Evolutionary conservation across 1,140 invertebrate species (phyloP).

Genomic region (Danaus melanippus): DNA sequence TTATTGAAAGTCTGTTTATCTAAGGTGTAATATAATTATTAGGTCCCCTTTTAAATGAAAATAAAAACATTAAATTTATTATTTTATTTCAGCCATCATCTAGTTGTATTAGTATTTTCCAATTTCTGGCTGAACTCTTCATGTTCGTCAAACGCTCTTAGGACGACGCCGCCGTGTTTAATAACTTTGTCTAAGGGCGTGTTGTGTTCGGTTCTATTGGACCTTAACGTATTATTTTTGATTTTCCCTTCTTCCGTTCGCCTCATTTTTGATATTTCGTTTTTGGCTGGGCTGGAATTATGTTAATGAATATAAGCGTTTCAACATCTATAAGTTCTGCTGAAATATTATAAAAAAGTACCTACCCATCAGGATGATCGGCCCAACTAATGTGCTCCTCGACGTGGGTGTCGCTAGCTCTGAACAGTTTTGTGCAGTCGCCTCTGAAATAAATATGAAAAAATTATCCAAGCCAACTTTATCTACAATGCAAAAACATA

Average conservation of each 20-base stretch:
- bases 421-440: slow-evolving; percentile 38
- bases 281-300: slow-evolving; percentile 26
- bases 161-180: slow-evolving; percentile 26
- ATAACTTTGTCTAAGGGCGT: slow-evolving; percentile 22
- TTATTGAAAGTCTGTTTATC: too few species aligned
- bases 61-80: too few species aligned
- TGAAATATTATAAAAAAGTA: background rate
- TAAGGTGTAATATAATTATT: too few species aligned
- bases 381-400: slow-evolving; percentile 40
- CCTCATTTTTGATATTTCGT: slow-evolving; percentile 24
- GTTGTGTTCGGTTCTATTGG: background rate
- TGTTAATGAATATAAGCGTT: too few species aligned
- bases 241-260: slow-evolving; percentile 18
- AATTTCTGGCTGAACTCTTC: background rate
- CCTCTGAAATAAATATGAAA: slow-evolving; percentile 24
- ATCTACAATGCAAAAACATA: too few species aligned
- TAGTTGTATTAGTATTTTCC: slow-evolving; percentile 1
- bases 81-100: too few species aligned
- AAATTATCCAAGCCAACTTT: too few species aligned
- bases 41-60: too few species aligned
- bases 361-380: slow-evolving; percentile 47
- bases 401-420: slow-evolving; percentile 32
- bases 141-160: slow-evolving; percentile 18
- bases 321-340: background rate
- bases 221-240: background rate